phyloP scores from a whole-genome alignment of 2,888 invertebrate species.

The Oscheius sp. region DNA sequence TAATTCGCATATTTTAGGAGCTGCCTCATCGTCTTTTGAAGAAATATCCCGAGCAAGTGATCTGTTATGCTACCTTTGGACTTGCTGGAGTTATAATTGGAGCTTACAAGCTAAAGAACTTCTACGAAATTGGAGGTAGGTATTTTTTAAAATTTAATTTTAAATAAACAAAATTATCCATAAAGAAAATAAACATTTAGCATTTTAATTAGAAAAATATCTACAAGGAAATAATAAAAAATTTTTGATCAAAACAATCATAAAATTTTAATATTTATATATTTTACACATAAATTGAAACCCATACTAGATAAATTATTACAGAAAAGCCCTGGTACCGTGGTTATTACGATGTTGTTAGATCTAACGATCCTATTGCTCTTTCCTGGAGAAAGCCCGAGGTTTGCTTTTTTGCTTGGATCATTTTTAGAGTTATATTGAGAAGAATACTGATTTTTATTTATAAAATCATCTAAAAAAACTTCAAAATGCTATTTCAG shows the following conservation, averaged over 20 bases:
- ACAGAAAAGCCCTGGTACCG: slow-evolving; percentile 41
- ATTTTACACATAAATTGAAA: not conserved
- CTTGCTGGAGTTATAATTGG: slow-evolving; percentile 45
- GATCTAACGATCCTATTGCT: slow-evolving; percentile 57
- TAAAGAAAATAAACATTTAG: too few relatives aligned
- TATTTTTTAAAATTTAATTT: too few relatives aligned
- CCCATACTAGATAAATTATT: not conserved
- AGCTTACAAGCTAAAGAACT: slow-evolving; percentile 43
- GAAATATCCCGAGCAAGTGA: slow-evolving; percentile 57
- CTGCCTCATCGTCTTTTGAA: slow-evolving; percentile 51
- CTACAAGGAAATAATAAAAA: too few relatives aligned
- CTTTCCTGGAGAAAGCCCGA: slow-evolving; percentile 61
- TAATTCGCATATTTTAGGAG: slow-evolving; percentile 19
- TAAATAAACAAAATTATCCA: too few relatives aligned
- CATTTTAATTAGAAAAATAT: too few relatives aligned
- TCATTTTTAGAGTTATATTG: not conserved
- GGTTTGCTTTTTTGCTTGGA: slow-evolving; percentile 31
- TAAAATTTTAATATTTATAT: not conserved
- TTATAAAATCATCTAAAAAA: not conserved
- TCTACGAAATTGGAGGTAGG: slow-evolving; percentile 40
- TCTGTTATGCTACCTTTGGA: slow-evolving; percentile 61
- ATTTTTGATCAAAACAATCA: too few relatives aligned
- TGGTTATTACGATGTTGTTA: slow-evolving; percentile 60
- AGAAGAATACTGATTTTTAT: too few relatives aligned
- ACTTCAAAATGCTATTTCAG: slow-evolving; percentile 28